Conservation (phyloP, 2,888 invertebrate genomes). For the Cancer borealis region DNA sequence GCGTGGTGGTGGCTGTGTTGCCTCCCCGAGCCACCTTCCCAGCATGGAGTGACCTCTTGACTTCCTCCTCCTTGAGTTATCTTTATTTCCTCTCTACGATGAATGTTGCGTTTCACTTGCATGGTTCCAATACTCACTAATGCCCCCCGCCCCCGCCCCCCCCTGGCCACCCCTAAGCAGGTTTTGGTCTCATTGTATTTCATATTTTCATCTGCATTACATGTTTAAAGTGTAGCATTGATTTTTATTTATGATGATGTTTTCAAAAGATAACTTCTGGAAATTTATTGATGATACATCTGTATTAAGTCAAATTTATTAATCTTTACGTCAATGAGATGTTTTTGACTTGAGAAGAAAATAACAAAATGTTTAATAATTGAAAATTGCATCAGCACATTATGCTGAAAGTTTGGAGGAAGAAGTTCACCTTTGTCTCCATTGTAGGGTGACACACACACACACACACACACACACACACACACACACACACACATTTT, state of each 20-base stretch:
- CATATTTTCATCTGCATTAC: not conserved
- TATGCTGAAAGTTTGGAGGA: no score
- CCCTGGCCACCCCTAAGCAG: not conserved
- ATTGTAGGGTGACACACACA: not conserved
- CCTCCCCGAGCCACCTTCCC: not conserved
- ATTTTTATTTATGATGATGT: not conserved
- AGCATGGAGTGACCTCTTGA: conserved; percentile 37
- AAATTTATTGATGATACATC: no score
- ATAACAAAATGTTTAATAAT: no score
- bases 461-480: conserved; percentile 55
- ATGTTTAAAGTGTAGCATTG: not conserved
- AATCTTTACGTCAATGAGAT: no score
- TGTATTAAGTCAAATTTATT: no score
- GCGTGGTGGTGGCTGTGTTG: not conserved
- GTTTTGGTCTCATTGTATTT: not conserved
- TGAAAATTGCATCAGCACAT: no score
- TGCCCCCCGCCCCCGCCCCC: not conserved
- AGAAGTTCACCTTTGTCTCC: no score
- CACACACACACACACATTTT: conserved; percentile 46
- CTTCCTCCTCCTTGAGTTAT: not conserved
- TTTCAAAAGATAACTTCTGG: no score
- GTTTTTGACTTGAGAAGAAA: no score
- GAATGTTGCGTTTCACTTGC: conserved; percentile 30
- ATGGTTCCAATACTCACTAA: conserved; percentile 6
- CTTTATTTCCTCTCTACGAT: not conserved